Base-by-base conservation (phyloP, 53 echinoderm and acorn worm species). In the Echinometra lucunter region DNA sequence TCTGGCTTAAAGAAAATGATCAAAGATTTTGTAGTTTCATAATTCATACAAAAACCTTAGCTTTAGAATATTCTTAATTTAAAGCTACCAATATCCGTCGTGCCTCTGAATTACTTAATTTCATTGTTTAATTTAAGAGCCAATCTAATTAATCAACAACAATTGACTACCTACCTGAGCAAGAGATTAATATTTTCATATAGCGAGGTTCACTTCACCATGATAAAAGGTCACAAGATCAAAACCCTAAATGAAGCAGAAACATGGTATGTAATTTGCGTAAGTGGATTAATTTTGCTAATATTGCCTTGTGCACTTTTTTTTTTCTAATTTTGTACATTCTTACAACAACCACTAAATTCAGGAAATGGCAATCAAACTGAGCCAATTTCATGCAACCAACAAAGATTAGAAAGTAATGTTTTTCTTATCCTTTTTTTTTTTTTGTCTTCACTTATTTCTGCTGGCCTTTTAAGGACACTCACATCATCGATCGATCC, bases 391-490 rank as follows among this genome's bases (percentile, higher is more conserved):
- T 40, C 19, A 78, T 78, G 40, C 18, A 37, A 75, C 40, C 40
- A 19, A 19, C 40, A 78, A 23, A 69, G 27, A 69, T 78, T 40
- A 19, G 40, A 78, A 40, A n/a, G n/a, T 78, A 72, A 30, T 11
- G 2, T 0, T 35, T 42, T 42, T 18, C 42, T 42, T 21, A 0
- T 42, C 78, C 35, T 42, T 40, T 38, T 78, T 78, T 19, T 21
- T 42, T 40, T 38, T 78, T 78, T 19, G 42, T 40, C 78, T 6
- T 19, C 78, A 42, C 42, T 19, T 78, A 19, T 47, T 85, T 85
- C 49, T 85, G 35, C 30, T 49, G n/a, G 85, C 85, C 85, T 85
- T 85, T 85, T 85, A 47, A 49, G 28, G 85, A 49, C 85, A 85
- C 44, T 30, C 47, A 45, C 30, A 49, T 85, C 45, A 85, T 85